These are phyloP conservation scores for Oreochromis tanganicae DNA, from an alignment of 2,113 vertebrate species.

Conservation along the genomic window DNA sequence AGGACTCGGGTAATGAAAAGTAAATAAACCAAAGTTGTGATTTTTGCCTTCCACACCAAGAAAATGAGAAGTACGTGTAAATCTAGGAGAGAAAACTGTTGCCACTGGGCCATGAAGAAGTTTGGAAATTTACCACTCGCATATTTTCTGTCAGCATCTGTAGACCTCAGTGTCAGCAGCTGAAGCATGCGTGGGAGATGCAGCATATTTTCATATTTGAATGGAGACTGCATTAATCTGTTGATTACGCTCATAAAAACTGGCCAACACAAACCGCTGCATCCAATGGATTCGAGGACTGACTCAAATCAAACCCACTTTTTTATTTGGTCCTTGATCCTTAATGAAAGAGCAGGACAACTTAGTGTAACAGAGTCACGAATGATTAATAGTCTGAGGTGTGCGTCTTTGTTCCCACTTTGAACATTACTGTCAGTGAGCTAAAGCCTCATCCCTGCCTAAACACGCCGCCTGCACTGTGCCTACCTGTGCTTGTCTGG, in stretches of 20 bases:
- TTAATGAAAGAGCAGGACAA: neutral
- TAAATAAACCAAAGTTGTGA: neutral
- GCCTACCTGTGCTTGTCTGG: constrained; percentile 47
- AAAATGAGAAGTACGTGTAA: neutral
- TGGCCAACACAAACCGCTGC: neutral
- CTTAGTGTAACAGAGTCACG: constrained; percentile 6
- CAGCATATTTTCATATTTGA: neutral
- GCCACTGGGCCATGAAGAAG: neutral
- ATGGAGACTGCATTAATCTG: neutral
- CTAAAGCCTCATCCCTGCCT: constrained; percentile 20
- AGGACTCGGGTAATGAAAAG: neutral
- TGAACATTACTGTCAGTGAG: constrained; percentile 26
- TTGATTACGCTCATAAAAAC: neutral
- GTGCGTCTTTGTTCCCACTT: constrained; percentile 27
- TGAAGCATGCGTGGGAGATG: neutral
- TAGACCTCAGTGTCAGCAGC: neutral
- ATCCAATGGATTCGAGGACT: neutral
- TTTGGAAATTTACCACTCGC: neutral
- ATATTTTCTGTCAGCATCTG: neutral
- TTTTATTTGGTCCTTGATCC: constrained; percentile 11
- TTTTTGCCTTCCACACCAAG: neutral
- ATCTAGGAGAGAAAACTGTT: neutral
- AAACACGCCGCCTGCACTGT: constrained; percentile 24
- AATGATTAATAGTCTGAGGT: constrained; percentile 40
- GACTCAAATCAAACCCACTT: neutral